Base-by-base conservation (phyloP, 2,888 invertebrate species). In the Oeneis ivallda region DNA sequence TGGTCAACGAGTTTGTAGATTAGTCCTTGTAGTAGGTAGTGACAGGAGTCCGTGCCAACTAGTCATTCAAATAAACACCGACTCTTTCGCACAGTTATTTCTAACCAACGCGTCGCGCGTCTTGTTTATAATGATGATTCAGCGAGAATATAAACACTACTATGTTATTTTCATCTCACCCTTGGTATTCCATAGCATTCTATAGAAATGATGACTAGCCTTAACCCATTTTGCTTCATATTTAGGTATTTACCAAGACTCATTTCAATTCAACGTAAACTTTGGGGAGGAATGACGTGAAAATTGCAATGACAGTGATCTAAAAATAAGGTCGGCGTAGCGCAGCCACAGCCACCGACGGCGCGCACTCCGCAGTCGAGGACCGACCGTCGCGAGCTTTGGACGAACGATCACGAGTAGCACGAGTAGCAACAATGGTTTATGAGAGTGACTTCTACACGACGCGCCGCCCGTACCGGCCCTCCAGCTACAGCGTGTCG, bases 401-500 rank as follows among this genome's bases (percentile, higher is more conserved):
- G 87, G 85, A 82, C 91, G 88, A 88, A 87, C 86, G 87, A 87
- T 73, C 73, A 74, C 72, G 79, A 84, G 85, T 86, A 89, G 84
- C 15, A 47, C 15, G 6, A 15, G 39, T 13, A 26, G 56, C 85
- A 77, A 94, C 93, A 91, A 97, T 97, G 97, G 97, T 97, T 93
- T 97, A 97, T 95, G 96, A 96, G 93, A 96, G 96, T 94, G 97
- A 97, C 93, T 97, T 96, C 93, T 96, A 96, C 92, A 96, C 97
- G 82, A 96, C 96, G 89, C 95, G 97, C 92, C 95, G 97, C 92
- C 95, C 96, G 75, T 93, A 95, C 88, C 92, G 96, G 90, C 95
- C 94, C 72, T 95, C 95, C 93, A 95, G 94, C 86, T 94, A 95
- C 87, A 96, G 96, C 95, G 96, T 96, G 93, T 94, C 96, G 94